Base-by-base conservation (phyloP, 1,140 invertebrate genomes). In the Drosophila simulans region DNA sequence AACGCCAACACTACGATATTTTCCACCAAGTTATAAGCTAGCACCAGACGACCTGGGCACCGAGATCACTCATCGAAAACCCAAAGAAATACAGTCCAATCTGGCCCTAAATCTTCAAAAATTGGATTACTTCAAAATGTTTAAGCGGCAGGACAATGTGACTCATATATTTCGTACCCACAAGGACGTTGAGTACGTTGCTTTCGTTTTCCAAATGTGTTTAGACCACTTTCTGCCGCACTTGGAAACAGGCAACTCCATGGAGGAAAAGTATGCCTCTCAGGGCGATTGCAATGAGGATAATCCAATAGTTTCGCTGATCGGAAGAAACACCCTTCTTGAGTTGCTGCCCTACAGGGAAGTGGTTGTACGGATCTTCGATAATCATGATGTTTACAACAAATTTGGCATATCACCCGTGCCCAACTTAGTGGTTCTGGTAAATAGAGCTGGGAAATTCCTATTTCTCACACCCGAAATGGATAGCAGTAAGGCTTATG, bases 141-240 rank as follows among this genome's bases (percentile, higher is more conserved):
- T 51, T 8, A 17, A 10, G 8, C n/a, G 4, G 48, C n/a, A 51
- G 27, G 48, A 51, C n/a, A 51, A 51, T 34, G 25, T 51, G n/a
- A 17, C n/a, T n/a, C 7, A 51, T 51, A 34, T 51, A 17, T 51
- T 51, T 4, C 1, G 5, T 4, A 8, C 17, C 4, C 0, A 51
- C 8, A 1, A 4, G 5, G 7, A 51, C n/a, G n/a, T 51, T 0
- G 15, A 51, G 48, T 51, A 51, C 27, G n/a, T 51, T 34, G 48
- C 4, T 0, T 11, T 51, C 8, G 27, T 51, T 3, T 51, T 31
- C 8, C 48, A 51, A 0, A 51, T 51, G 48, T 51, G 48, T n/a
- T 4, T 31, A 1, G 4, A 8, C 8, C 11, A 51, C 10, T 51
- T 51, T 10, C 5, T 34, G 10, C 48, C 48, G 0, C 48, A 34